Evolutionary conservation across 1,140 invertebrate genomes (phyloP), one percentile per base, ranked within the genome.

Genomic region (Lepidurus apus): DNA sequence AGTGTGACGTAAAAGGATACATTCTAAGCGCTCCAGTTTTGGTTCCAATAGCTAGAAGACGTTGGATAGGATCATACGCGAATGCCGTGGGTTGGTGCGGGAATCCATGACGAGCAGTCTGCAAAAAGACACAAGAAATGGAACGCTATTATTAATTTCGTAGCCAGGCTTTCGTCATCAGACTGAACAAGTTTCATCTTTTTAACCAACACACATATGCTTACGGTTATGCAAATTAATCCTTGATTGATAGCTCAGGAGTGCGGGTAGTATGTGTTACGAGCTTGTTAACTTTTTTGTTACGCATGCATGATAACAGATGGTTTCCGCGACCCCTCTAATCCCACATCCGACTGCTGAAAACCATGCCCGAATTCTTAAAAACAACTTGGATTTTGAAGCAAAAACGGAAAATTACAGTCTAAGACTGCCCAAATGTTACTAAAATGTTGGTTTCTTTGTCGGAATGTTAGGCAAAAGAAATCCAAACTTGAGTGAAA

Each of bases 41-140:
- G 83, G 97, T 97, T 79, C 97, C 98, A 85, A 99, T 95, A 53
- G 96, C 98, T 83, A 99, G 89, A 75, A 99, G 89, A 86, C 92
- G 93, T 87, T 99, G 98, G 82, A 99, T 92, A 73, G 97, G 96
- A 89, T 99, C 98, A 89, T 95, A 99, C 74, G 97, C 97, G 85
- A 99, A 88, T 65, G 96, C 94, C 80, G 95, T 97, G 73, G 98
- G 97, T 82, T 98, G 94, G 87, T 96, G 95, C 80, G 98, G 98
- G 88, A 99, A 99, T 82, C 98, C 98, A 92, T 99, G 97, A 65
- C 95, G 91, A 84, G 97, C 95, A 82, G 96, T 98, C 96, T 98
- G 92, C 24, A 92, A 93, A 83, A 82, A 87, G 85, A 82, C 11
- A 47, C 11, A 17, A 83, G 84, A 85, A 84, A 81, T 77, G 80